Conservation (phyloP, 2,888 invertebrate species). For the Hermaeophaga mercurialis region DNA sequence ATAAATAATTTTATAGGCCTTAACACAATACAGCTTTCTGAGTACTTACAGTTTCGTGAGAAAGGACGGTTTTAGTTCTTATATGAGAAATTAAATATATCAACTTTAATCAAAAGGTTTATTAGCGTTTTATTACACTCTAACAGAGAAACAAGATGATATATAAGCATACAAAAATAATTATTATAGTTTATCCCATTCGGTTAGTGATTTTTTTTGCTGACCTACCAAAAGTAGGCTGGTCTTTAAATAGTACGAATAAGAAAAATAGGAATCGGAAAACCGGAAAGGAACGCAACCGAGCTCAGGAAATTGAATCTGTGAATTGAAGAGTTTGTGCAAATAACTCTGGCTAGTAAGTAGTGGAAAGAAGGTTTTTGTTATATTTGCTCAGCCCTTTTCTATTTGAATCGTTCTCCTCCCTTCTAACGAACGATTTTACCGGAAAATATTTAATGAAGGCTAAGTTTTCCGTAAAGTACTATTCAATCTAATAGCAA, state of each 20-base stretch:
- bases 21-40: too few relatives aligned
- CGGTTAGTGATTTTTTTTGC: too few relatives aligned
- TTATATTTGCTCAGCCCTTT: slow-evolving; percentile 11
- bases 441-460: slow-evolving; percentile 6
- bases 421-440: slow-evolving; percentile 1
- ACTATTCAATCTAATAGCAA: too few relatives aligned
- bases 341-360: slow-evolving; percentile 14
- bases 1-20: slow-evolving; percentile 24
- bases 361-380: slow-evolving; percentile 10
- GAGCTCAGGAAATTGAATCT: slow-evolving; percentile 20
- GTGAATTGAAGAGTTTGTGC: slow-evolving; percentile 18
- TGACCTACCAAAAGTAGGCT: neutral
- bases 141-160: too few relatives aligned
- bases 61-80: too few relatives aligned
- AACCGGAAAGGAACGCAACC: slow-evolving; percentile 6
- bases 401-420: neutral
- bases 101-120: too few relatives aligned
- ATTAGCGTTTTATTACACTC: too few relatives aligned
- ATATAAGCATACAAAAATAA: too few relatives aligned
- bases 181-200: too few relatives aligned
- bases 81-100: too few relatives aligned
- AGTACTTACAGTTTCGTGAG: too few relatives aligned
- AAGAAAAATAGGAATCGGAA: slow-evolving; percentile 4
- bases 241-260: neutral
- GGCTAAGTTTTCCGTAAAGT: too few relatives aligned